Conservation (phyloP, 2,797 vertebrate species). For the Siniperca undulata region DNA sequence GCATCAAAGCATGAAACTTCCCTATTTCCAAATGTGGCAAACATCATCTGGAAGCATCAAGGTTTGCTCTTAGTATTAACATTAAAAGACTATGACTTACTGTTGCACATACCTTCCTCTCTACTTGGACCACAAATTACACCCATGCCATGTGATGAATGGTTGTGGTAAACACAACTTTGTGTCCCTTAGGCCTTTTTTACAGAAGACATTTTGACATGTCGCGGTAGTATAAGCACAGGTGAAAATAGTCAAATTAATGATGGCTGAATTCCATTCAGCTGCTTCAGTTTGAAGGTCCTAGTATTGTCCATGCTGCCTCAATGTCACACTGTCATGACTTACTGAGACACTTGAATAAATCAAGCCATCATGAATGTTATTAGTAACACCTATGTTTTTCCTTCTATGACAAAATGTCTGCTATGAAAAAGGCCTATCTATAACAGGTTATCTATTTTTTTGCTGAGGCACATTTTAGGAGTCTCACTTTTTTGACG, state of each 20-base stretch:
- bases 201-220: neutral
- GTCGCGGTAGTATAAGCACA: neutral
- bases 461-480: neutral
- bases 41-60: slow-evolving; percentile 3
- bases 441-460: neutral
- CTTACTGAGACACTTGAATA: neutral
- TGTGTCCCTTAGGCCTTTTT: neutral
- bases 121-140: slow-evolving; percentile 3
- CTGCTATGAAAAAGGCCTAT: neutral
- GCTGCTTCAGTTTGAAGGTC: slow-evolving; percentile 2
- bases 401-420: neutral
- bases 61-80: neutral
- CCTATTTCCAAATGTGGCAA: neutral
- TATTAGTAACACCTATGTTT: neutral
- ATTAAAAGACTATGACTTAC: neutral
- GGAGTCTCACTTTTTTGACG: slow-evolving; percentile 85
- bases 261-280: neutral
- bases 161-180: slow-evolving; percentile 9
- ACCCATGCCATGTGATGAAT: neutral
- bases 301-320: neutral
- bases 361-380: no score
- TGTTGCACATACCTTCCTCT: neutral
- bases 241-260: neutral
- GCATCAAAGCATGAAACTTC: neutral
- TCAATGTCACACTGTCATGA: neutral